Evolutionary conservation across 2,797 vertebrate species (phyloP), one percentile per base, ranked within the genome.

Genomic region (Corythornis leucogaster): DNA sequence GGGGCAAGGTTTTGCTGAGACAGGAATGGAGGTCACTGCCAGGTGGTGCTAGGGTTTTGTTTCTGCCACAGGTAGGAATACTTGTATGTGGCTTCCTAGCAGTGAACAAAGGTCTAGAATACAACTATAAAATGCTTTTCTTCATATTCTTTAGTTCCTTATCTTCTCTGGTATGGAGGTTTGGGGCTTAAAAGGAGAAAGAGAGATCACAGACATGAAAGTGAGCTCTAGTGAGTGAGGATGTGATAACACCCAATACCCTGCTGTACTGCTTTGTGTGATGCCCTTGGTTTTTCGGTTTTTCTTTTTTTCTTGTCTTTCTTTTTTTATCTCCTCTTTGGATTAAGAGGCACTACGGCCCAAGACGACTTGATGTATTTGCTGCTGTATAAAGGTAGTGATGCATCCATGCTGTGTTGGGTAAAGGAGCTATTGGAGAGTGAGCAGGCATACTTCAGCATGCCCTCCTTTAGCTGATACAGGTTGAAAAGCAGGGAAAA

Each of bases 301-400:
- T 46, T 46, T 46, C 19, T 45, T 45, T 46, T 21, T 46, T 46
- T 50, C 4, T 50, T 50, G 8, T 15, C 7, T 50, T 50, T 16
- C 12, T 51, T 28, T 26, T 51, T 83, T 66, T 69, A 85, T 80
- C 82, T 89, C 50, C 50, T 58, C 51, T 87, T 71, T 82, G 90
- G 92, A 90, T 95, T 94, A 93, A 89, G 84, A 82, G 69, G 51
- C 76, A 92, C 26, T 83, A 51, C 83, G 58, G 79, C 57, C 80
- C 76, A 55, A 55, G 76, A 35, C 45, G 77, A 50, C 35, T 77
- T 57, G 55, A 53, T 71, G 31, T 48, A 17, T 69, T 68, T 90
- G 59, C 40, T 92, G 51, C 62, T 63, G 5, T 48, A 24, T 12
- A 42, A 66, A 73, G 26, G 38, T 12, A 35, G 63, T 35, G 67